Percentiles rank a stretch among this genome's conserved stretches.
Evolutionary conservation across 2,797 vertebrate species (phyloP).

Genomic region (Anniella stebbinsi): DNA sequence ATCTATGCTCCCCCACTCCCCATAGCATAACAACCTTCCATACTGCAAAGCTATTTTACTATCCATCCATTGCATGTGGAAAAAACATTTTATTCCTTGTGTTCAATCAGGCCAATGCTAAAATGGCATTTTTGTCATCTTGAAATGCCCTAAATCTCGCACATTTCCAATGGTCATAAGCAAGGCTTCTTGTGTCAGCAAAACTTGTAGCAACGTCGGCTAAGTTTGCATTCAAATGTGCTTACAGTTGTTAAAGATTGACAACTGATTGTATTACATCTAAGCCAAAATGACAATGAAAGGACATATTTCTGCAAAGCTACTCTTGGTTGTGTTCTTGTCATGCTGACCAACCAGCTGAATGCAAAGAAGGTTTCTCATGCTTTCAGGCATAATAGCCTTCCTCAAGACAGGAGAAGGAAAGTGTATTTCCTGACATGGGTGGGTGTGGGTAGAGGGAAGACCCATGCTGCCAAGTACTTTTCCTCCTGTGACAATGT

Average conservation of each 20-base stretch:
- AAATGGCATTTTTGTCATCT: neutral
- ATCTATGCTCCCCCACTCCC: too few species aligned
- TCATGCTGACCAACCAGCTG: conserved; percentile 49
- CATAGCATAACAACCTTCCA: too few species aligned
- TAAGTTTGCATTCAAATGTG: conserved; percentile 49
- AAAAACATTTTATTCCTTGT: too few species aligned
- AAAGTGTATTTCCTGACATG: conserved; percentile 9
- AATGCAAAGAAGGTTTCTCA: conserved; percentile 33
- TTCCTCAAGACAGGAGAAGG: conserved; percentile 12
- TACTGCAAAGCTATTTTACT: too few species aligned
- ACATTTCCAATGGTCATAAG: neutral
- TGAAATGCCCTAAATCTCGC: neutral
- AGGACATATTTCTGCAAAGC: conserved; percentile 53
- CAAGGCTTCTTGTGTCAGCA: neutral
- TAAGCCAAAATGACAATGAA: conserved; percentile 45
- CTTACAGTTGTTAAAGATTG: conserved; percentile 55
- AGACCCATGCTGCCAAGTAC: neutral
- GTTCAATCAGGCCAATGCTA: neutral
- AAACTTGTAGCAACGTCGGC: neutral
- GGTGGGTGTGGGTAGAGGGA: neutral
- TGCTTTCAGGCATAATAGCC: conserved; percentile 26
- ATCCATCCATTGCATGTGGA: too few species aligned
- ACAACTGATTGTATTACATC: conserved; percentile 51
- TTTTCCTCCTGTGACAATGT: neutral
- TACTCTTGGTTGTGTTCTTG: conserved; percentile 40